Percentiles rank a stretch among this genome's conserved stretches.
Evolutionary conservation across 2,888 invertebrate genomes (phyloP).

Genomic region (Andrena bucephala): DNA sequence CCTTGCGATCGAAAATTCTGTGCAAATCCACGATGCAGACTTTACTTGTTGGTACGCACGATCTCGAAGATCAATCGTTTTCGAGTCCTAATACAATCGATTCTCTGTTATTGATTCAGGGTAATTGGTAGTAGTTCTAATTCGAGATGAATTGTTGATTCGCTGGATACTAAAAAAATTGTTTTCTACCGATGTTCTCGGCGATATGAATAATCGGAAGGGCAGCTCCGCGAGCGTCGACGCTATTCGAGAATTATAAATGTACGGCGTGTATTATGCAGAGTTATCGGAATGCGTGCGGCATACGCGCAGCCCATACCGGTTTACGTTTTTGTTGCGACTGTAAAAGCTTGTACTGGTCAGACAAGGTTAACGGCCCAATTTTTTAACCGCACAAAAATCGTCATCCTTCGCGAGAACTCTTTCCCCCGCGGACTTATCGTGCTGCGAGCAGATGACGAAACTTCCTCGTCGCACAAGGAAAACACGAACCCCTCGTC

Average conservation of each 20-base stretch:
- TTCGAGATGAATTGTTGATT: not conserved
- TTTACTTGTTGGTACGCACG: not conserved
- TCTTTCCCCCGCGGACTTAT: slow-evolving; percentile 32
- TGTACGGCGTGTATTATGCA: slow-evolving; percentile 14
- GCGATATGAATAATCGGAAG: not conserved
- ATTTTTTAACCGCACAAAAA: slow-evolving; percentile 54
- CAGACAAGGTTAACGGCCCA: slow-evolving; percentile 71
- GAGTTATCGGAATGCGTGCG: slow-evolving; percentile 28
- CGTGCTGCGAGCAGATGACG: slow-evolving; percentile 22
- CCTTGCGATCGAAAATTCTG: not conserved
- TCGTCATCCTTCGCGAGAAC: slow-evolving; percentile 45
- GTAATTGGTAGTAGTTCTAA: not conserved
- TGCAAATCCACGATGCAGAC: not conserved
- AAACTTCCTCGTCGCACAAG: slow-evolving; percentile 15
- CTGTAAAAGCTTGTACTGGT: slow-evolving; percentile 53
- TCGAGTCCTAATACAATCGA: too few species aligned
- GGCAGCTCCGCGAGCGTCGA: not conserved
- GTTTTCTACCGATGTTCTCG: not conserved
- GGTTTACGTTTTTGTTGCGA: slow-evolving; percentile 65
- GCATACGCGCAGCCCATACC: slow-evolving; percentile 55
- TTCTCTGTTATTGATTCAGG: too few species aligned
- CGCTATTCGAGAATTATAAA: slow-evolving; percentile 8
- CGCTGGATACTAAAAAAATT: not conserved
- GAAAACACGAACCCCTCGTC: slow-evolving; percentile 13
- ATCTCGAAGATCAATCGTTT: too few species aligned